phyloP scores from a whole-genome alignment of 2,797 vertebrate genomes.

The Chrosomus eos region DNA sequence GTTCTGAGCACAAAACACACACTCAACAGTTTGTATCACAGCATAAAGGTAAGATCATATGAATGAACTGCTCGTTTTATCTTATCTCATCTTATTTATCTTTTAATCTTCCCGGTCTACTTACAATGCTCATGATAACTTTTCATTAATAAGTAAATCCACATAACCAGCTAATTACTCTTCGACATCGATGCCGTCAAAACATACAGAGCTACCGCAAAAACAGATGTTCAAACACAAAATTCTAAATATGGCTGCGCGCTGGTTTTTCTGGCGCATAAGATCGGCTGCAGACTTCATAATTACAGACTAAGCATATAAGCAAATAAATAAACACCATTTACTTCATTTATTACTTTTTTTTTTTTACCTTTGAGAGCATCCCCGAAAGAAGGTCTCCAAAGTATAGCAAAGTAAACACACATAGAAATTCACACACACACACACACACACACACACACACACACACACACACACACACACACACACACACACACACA shows the following conservation, averaged over 20 bases:
- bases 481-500: too few species aligned
- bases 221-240: too few species aligned
- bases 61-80: too few species aligned
- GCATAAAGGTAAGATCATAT: too few species aligned
- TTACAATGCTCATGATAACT: too few species aligned
- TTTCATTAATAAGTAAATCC: too few species aligned
- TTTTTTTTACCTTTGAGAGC: neutral
- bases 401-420: neutral
- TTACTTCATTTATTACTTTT: neutral
- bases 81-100: too few species aligned
- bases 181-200: too few species aligned
- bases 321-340: neutral
- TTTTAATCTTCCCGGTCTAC: too few species aligned
- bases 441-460: neutral
- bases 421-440: neutral
- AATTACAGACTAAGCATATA: neutral
- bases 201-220: too few species aligned
- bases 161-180: too few species aligned
- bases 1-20: neutral
- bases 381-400: neutral
- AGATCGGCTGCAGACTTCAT: neutral
- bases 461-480: neutral
- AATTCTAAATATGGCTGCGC: too few species aligned
- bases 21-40: neutral
- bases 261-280: neutral